Base-by-base conservation (phyloP, 2,797 vertebrate species). In the Tamandua tetradactyla region DNA sequence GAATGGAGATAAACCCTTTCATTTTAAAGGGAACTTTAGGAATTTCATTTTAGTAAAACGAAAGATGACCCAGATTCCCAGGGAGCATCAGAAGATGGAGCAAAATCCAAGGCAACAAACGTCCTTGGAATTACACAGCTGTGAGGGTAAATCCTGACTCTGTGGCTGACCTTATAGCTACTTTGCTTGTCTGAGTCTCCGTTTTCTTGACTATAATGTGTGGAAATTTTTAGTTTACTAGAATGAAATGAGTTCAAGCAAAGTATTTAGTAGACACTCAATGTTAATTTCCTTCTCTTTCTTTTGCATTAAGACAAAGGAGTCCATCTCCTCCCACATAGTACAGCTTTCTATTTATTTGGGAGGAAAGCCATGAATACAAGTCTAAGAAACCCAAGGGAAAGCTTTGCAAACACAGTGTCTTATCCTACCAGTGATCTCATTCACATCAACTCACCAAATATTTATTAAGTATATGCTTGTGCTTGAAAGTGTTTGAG, bases 1-100 rank as follows among this genome's bases (percentile, higher is more conserved):
- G 97, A 97, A 98, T 97, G 97, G 87, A 94, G 94, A 85, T 87
- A 94, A 94, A 96, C 80, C 55, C 11, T 74, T 95, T 92, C 62
- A 22, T 89, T 96, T 95, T 91, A 89, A 94, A 89, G 91, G 84
- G 91, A 97, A 85, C 81, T 69, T 72, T 1, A 71, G 69, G 92
- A 95, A 97, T 90, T 93, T 95, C 71, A 93, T 92, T 96, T 94
- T 84, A 89, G 75, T 59, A 23, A 72, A 94, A 89, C 30, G 72
- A 84, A 90, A 91, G 42, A 47, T 55, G 55, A 20, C 66, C 87
- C 47, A 59, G 78, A 76, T 92, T 78, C 72, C 80, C 62, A 95
- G 76, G 79, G 75, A 83, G 55, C n/a, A 18, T 7, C 23, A 27
- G 72, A 80, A 72, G 59, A 75, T 59, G 57, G 37, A 20, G 12